A percentile compares a stretch with the other conserved stretches of the same genome.
Conservation (phyloP, 2,113 vertebrate species). For the Colossoma macropomum region DNA sequence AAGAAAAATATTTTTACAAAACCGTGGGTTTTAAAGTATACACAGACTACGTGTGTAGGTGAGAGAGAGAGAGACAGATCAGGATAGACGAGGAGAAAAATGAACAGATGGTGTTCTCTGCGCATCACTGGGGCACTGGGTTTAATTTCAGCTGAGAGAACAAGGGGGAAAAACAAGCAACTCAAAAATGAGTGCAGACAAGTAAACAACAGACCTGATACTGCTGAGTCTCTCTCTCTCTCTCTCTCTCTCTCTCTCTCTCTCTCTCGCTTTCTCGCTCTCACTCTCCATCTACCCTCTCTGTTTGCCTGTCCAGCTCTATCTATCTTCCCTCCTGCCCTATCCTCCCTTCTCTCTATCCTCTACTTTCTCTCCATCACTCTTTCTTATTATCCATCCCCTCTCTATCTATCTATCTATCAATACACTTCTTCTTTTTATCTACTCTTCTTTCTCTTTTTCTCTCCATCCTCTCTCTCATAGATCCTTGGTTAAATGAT, state of each 20-base stretch:
- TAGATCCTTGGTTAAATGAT: too few species aligned
- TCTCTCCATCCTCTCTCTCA: too few species aligned
- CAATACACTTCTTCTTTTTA: too few species aligned
- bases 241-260: constrained; percentile 2
- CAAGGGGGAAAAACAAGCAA: constrained; percentile 48
- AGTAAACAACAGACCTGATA: constrained; percentile 25
- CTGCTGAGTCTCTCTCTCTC: constrained; percentile 15
- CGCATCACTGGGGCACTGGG: constrained; percentile 63
- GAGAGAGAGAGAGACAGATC: background rate
- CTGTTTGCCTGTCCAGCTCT: too few species aligned
- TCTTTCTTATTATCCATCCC: constrained; percentile 12
- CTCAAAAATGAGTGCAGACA: constrained; percentile 28
- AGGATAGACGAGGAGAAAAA: background rate
- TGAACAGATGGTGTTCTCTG: constrained; percentile 21
- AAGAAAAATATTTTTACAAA: background rate
- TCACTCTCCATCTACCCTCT: too few species aligned
- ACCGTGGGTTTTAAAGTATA: background rate
- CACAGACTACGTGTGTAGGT: background rate
- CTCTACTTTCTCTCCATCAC: constrained; percentile 30
- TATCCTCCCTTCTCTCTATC: too few species aligned
- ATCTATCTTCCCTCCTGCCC: too few species aligned
- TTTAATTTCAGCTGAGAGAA: constrained; percentile 71
- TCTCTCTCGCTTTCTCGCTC: background rate
- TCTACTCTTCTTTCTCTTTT: too few species aligned
- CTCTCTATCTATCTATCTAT: too few species aligned